Evolutionary conservation across 64 coral and sea anemone genomes (phyloP).

Genomic region (Montipora efflorescens): DNA sequence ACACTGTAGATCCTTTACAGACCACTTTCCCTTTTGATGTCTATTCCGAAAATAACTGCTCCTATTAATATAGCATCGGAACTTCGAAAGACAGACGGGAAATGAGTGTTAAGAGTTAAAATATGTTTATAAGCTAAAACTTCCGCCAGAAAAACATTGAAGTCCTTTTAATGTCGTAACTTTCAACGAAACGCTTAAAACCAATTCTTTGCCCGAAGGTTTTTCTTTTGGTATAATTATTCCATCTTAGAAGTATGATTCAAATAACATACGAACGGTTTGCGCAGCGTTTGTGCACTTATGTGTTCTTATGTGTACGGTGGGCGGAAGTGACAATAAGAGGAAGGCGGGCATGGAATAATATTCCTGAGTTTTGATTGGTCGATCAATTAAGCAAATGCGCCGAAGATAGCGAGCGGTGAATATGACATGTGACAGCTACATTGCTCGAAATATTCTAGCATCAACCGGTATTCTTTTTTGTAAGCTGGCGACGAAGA

Average conservation of each 20-base stretch:
- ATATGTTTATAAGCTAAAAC: not conserved
- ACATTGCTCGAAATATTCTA: not conserved
- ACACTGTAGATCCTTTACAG: not conserved
- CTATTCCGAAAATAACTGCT: not conserved
- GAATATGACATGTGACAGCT: constrained; percentile 9
- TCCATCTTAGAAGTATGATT: too few relatives aligned
- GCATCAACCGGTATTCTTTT: not conserved
- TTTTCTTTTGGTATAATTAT: too few relatives aligned
- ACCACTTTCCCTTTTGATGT: not conserved
- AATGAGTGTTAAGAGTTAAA: not conserved
- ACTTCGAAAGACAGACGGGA: not conserved
- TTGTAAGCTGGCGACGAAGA: not conserved
- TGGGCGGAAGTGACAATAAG: constrained; percentile 78
- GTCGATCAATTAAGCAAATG: constrained; percentile 40
- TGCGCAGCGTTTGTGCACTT: too few relatives aligned
- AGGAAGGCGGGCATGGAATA: constrained; percentile 47
- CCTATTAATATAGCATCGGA: not conserved
- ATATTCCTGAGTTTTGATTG: constrained; percentile 47
- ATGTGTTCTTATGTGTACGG: not conserved
- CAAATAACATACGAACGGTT: not conserved
- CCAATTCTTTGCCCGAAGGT: too few relatives aligned
- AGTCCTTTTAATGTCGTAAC: too few relatives aligned
- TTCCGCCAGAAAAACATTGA: not conserved
- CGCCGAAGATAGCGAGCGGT: constrained; percentile 44
- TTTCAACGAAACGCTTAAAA: too few relatives aligned